These are phyloP conservation scores for Ascidia mentula DNA, from an alignment of 23 tunicate genomes.

Conservation along the genomic window DNA sequence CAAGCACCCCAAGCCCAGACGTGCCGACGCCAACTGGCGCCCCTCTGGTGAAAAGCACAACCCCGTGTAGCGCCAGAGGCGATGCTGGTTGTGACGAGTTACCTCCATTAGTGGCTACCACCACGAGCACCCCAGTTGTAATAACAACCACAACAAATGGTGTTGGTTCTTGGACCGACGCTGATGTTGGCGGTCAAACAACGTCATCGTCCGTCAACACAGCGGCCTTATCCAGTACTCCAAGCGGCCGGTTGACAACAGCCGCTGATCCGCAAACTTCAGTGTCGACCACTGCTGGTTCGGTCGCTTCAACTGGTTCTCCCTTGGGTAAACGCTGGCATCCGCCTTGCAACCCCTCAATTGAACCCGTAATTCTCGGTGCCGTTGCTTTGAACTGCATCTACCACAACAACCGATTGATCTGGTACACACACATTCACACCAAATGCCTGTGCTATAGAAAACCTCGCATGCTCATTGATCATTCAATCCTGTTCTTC, in stretches of 20 bases:
- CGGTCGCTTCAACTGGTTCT: neutral
- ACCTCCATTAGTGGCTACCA: neutral
- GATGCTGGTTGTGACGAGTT: constrained; percentile 11
- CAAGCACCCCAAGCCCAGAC: neutral
- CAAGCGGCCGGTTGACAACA: too few relatives aligned
- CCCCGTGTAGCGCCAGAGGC: constrained; percentile 14
- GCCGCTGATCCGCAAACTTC: neutral
- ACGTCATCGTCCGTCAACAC: neutral
- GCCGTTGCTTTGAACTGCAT: neutral
- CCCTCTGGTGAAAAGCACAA: constrained; percentile 7
- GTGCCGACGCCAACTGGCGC: constrained; percentile 1
- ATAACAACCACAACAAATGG: neutral
- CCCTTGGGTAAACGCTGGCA: neutral
- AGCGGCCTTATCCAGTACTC: too few relatives aligned
- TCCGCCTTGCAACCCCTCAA: neutral
- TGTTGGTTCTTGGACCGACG: too few relatives aligned
- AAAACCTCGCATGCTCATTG: too few relatives aligned
- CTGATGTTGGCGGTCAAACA: too few relatives aligned
- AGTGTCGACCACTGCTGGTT: too few relatives aligned
- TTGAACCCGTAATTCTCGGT: neutral
- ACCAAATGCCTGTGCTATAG: too few relatives aligned
- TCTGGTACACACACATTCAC: too few relatives aligned
- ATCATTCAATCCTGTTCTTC: too few relatives aligned
- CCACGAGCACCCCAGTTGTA: neutral
- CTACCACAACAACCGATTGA: neutral